Evolutionary conservation across 2,113 vertebrate species (phyloP).

Genomic region (Fulica atra): DNA sequence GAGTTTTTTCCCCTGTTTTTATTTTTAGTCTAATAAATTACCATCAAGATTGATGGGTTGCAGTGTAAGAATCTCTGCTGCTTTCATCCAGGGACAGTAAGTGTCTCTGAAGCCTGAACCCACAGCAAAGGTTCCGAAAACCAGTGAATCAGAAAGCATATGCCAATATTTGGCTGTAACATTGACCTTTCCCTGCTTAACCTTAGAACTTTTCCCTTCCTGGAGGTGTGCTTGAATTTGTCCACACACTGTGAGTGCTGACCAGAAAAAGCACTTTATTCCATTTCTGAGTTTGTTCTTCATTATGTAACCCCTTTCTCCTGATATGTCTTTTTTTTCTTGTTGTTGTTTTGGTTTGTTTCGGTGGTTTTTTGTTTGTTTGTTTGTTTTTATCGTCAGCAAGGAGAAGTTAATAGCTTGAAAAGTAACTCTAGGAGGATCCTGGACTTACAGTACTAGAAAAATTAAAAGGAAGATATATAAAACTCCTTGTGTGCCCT

Average conservation of each 20-base stretch:
- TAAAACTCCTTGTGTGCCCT: neutral
- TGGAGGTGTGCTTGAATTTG: neutral
- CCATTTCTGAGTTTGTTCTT: neutral
- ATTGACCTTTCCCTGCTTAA: neutral
- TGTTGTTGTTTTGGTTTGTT: no score
- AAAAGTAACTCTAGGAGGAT: neutral
- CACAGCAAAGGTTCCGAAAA: neutral
- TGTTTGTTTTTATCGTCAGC: no score
- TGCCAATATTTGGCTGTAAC: neutral
- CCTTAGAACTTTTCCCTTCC: neutral
- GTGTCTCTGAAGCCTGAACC: neutral
- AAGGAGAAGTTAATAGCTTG: neutral
- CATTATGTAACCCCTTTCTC: fast-evolving
- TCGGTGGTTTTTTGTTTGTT: no score
- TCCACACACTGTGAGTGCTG: fast-evolving
- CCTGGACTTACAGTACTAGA: neutral
- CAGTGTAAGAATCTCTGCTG: neutral
- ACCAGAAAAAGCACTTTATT: neutral
- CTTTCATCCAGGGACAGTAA: fast-evolving
- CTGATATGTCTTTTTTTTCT: no score
- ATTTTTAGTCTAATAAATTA: neutral
- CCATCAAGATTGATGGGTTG: neutral
- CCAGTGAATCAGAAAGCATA: neutral
- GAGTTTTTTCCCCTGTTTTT: neutral
- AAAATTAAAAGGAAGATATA: neutral